A percentile compares a stretch with the other conserved stretches of the same genome.
Conservation (phyloP, 2,113 vertebrate species). For the Misgurnus anguillicaudatus region DNA sequence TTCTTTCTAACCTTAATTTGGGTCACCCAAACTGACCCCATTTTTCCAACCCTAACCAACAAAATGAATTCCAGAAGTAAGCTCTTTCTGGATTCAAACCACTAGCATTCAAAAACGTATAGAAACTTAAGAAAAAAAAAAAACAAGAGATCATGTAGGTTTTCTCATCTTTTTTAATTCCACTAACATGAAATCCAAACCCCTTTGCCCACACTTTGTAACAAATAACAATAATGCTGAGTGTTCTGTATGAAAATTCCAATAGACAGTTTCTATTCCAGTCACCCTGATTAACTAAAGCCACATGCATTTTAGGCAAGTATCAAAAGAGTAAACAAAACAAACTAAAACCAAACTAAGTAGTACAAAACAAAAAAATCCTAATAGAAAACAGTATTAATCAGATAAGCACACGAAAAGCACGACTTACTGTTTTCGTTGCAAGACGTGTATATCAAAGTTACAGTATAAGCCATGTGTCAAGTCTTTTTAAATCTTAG, state of each 20-base stretch:
- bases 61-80: background rate
- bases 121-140: background rate
- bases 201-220: slow-evolving; percentile 58
- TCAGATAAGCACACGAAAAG: slow-evolving; percentile 59
- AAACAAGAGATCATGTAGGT: slow-evolving; percentile 13
- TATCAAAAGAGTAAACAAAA: slow-evolving; percentile 59
- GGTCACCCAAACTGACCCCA: background rate
- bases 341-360: slow-evolving; percentile 25
- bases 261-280: slow-evolving; percentile 64
- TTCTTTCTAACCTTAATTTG: background rate
- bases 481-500: slow-evolving; percentile 62
- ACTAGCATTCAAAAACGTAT: background rate
- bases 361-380: slow-evolving; percentile 41
- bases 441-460: slow-evolving; percentile 57
- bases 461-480: slow-evolving; percentile 54
- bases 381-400: slow-evolving; percentile 63
- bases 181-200: slow-evolving; percentile 72
- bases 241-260: slow-evolving; percentile 69
- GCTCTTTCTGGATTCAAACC: background rate
- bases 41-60: background rate
- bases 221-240: slow-evolving; percentile 63
- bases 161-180: slow-evolving; percentile 67
- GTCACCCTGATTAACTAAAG: slow-evolving; percentile 62
- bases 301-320: slow-evolving; percentile 70
- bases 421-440: slow-evolving; percentile 58